Percentiles rank a stretch among this genome's conserved stretches.
These are phyloP conservation scores for Brachystomella parvula DNA, from an alignment of 1,140 invertebrate genomes.

Conservation along the genomic window DNA sequence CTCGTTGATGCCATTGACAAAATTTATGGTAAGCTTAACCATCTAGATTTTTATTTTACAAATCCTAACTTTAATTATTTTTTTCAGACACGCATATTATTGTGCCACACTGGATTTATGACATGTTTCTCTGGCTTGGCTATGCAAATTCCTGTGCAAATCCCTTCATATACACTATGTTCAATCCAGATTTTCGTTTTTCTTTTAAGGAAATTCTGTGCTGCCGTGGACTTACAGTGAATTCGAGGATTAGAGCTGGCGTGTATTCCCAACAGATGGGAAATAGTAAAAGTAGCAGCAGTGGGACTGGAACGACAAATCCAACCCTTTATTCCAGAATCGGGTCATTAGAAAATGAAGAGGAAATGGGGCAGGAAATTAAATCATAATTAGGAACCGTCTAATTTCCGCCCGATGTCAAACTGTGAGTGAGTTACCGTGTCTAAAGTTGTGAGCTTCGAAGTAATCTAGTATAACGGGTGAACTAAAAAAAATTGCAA, in stretches of 20 bases:
- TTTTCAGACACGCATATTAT: background rate
- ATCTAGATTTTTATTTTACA: background rate
- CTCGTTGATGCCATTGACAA: background rate
- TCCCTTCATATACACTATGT: background rate
- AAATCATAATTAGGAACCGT: no score
- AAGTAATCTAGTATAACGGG: no score
- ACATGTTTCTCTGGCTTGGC: background rate
- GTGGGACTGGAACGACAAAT: background rate
- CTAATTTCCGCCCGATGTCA: no score
- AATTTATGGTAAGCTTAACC: background rate
- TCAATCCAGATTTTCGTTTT: background rate
- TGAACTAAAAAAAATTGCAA: no score
- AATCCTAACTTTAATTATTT: background rate
- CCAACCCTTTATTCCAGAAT: background rate
- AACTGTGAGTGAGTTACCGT: no score
- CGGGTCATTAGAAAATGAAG: no score
- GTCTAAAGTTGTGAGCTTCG: no score
- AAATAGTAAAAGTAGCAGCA: background rate
- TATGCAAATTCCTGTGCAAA: background rate
- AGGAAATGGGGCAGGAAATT: no score
- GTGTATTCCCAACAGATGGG: background rate
- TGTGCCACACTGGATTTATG: background rate
- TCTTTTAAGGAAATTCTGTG: background rate
- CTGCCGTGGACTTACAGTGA: background rate
- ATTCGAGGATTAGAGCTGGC: background rate